Evolutionary conservation across 2,797 vertebrate species (phyloP).

Genomic region (Scleropages formosus): DNA sequence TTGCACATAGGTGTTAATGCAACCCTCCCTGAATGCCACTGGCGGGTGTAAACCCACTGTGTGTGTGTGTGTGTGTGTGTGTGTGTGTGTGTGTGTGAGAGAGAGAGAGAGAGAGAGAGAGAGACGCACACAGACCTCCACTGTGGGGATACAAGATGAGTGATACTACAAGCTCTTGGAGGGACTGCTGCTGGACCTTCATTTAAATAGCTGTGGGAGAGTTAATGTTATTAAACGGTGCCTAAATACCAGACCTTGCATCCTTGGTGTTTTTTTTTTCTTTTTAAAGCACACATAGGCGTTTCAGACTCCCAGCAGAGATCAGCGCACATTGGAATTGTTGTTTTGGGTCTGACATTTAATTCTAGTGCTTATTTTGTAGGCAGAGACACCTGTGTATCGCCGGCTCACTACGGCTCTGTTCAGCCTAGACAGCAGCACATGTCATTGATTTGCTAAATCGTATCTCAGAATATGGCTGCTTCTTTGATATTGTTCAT

Average conservation of each 20-base stretch:
- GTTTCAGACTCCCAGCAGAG: not conserved
- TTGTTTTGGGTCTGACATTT: not conserved
- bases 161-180: no score
- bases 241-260: no score
- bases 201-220: no score
- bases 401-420: not conserved
- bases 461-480: not conserved
- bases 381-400: not conserved
- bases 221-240: no score
- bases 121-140: no score
- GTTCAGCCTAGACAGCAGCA: not conserved
- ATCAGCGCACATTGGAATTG: not conserved
- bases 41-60: not conserved
- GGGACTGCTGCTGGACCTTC: no score
- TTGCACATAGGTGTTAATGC: slow-evolving; percentile 24
- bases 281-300: not conserved
- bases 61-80: no score
- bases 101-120: no score
- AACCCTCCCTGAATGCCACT: not conserved
- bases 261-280: no score
- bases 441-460: not conserved
- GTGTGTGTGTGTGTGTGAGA: no score
- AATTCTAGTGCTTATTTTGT: not conserved
- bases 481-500: not conserved
- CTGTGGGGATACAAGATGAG: no score